phyloP scores from a whole-genome alignment of 2,797 vertebrate species.

The Myotis vivesi region DNA sequence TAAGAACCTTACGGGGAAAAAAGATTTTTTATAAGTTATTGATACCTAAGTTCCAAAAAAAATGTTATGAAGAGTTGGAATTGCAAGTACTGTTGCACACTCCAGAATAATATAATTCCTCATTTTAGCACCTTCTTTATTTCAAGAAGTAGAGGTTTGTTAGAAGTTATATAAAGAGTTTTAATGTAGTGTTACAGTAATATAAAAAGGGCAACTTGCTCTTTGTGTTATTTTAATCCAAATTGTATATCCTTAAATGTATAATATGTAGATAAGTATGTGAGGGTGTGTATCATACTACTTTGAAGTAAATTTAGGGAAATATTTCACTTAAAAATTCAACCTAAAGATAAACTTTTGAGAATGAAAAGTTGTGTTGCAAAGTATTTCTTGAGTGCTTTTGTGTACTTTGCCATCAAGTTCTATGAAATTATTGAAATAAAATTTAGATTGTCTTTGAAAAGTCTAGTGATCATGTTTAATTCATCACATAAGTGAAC shows the following conservation, averaged over 20 bases:
- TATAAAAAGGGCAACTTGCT: not conserved
- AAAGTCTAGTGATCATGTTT: slow-evolving; percentile 18
- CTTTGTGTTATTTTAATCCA: not conserved
- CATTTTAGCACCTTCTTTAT: not conserved
- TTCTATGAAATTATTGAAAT: not conserved
- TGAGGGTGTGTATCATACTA: not conserved
- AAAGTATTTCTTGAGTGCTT: not conserved
- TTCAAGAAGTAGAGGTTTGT: not conserved
- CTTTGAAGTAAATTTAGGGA: slow-evolving; percentile 30
- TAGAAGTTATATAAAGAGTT: not conserved
- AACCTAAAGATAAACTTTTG: not conserved
- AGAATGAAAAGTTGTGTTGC: not conserved
- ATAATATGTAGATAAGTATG: not conserved
- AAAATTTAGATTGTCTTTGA: slow-evolving; percentile 11
- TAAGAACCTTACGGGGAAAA: not conserved
- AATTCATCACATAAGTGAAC: not conserved
- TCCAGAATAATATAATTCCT: not conserved
- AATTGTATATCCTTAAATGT: not conserved
- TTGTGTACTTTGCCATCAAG: not conserved
- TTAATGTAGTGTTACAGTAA: not conserved
- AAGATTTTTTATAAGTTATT: not conserved
- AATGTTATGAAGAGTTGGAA: not conserved
- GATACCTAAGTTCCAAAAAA: not conserved
- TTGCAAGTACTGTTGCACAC: not conserved
- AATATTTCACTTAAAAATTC: not conserved